These are phyloP conservation scores for Eucera pruinosa DNA, from an alignment of 2,888 invertebrate species.

Conservation along the genomic window DNA sequence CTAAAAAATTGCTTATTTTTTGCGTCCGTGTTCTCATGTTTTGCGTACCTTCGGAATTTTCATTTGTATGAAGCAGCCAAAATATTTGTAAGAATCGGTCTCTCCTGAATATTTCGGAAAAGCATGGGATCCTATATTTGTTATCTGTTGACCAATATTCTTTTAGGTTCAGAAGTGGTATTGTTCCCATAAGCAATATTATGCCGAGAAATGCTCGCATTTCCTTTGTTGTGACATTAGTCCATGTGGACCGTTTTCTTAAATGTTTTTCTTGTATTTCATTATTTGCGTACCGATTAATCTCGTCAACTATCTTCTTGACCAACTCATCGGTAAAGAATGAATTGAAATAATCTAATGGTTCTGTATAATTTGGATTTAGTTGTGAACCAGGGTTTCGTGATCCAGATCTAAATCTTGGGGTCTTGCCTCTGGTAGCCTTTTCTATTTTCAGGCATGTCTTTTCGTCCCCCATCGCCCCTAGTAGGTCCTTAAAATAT, in stretches of 20 bases:
- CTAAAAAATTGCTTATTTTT: conserved; percentile 45
- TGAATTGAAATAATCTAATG: neutral
- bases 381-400: conserved; percentile 46
- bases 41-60: conserved; percentile 17
- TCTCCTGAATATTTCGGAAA: conserved; percentile 33
- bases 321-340: neutral
- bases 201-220: conserved; percentile 48
- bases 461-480: too few relatives aligned
- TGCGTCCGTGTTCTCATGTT: conserved; percentile 35
- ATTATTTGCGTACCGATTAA: conserved; percentile 17
- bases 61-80: conserved; percentile 6
- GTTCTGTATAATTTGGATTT: conserved; percentile 37
- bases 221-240: conserved; percentile 43
- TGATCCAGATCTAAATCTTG: conserved; percentile 48
- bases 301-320: neutral
- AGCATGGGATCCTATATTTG: conserved; percentile 45
- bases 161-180: conserved; percentile 44
- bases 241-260: conserved; percentile 32
- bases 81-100: neutral
- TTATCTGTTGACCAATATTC: conserved; percentile 43
- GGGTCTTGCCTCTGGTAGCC: too few relatives aligned
- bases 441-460: too few relatives aligned
- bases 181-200: conserved; percentile 53
- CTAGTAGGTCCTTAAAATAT: too few relatives aligned
- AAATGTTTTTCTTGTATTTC: conserved; percentile 38